These are phyloP conservation scores for Polia nebulosa DNA, from an alignment of 2,888 invertebrate genomes.

Conservation along the genomic window DNA sequence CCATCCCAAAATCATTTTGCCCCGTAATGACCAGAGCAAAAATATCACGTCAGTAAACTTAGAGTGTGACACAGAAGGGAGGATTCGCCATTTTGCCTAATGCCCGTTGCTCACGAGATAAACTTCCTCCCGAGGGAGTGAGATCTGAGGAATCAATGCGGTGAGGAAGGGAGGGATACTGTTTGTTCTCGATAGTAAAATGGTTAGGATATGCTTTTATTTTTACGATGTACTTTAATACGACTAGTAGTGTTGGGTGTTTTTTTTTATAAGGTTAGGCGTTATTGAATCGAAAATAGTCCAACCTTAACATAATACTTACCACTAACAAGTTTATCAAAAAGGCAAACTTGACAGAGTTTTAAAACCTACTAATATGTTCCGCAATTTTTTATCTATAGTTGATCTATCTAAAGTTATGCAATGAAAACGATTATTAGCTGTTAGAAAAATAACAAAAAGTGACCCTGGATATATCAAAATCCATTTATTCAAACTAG, in stretches of 20 bases:
- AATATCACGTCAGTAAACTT: slow-evolving; percentile 36
- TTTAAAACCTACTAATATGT: too few species aligned
- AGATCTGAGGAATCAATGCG: slow-evolving; percentile 88
- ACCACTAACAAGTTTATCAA: too few species aligned
- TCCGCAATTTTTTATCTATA: too few species aligned
- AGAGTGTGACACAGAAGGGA: slow-evolving; percentile 64
- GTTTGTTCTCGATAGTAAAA: slow-evolving; percentile 52
- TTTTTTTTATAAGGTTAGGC: neutral
- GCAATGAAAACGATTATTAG: too few species aligned
- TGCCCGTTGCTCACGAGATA: slow-evolving; percentile 89
- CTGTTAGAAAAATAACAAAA: too few species aligned
- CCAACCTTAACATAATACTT: too few species aligned
- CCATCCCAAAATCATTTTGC: neutral
- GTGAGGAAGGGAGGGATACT: slow-evolving; percentile 76
- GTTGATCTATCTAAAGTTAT: too few species aligned
- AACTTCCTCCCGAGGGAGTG: slow-evolving; percentile 82
- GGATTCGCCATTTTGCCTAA: slow-evolving; percentile 89
- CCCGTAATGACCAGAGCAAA: slow-evolving; percentile 1
- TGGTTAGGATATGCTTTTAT: slow-evolving; percentile 7
- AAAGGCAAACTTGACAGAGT: too few species aligned
- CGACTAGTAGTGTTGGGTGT: neutral
- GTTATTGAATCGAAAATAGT: too few species aligned
- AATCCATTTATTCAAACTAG: too few species aligned
- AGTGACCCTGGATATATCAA: too few species aligned
- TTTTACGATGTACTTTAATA: slow-evolving; percentile 33